Percentiles rank a stretch among this genome's conserved stretches.
Conservation (phyloP, 2,113 vertebrate genomes). For the Protomyctophum bolini region DNA sequence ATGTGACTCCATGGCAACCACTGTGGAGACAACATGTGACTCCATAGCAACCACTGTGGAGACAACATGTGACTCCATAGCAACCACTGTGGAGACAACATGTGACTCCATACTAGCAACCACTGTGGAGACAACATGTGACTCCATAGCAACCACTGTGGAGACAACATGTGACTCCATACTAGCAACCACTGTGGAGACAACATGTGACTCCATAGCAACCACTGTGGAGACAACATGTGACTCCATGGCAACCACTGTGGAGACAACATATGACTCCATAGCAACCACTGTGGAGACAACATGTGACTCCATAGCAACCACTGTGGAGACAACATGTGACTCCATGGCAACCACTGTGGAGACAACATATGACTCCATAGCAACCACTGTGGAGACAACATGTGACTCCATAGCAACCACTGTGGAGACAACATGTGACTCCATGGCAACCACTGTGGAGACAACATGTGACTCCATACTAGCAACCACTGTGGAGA, state of each 20-base stretch:
- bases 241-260: slow-evolving; percentile 16
- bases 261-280: slow-evolving; percentile 31
- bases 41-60: slow-evolving; percentile 21
- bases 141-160: slow-evolving; percentile 16
- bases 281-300: slow-evolving; percentile 18
- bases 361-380: slow-evolving; percentile 32
- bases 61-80: slow-evolving; percentile 30
- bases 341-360: slow-evolving; percentile 14
- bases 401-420: slow-evolving; percentile 32
- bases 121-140: slow-evolving; percentile 30
- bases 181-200: too few relatives aligned
- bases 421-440: slow-evolving; percentile 30
- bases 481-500: too few relatives aligned
- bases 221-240: slow-evolving; percentile 31
- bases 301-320: slow-evolving; percentile 35
- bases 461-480: slow-evolving; percentile 32
- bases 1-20: slow-evolving; percentile 23
- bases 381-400: slow-evolving; percentile 23
- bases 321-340: slow-evolving; percentile 31
- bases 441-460: slow-evolving; percentile 16
- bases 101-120: too few relatives aligned
- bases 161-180: slow-evolving; percentile 32
- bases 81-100: slow-evolving; percentile 32
- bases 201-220: slow-evolving; percentile 32
- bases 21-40: slow-evolving; percentile 33